phyloP scores from a whole-genome alignment of 2,888 invertebrate genomes.

The Eumerus sabulonum region DNA sequence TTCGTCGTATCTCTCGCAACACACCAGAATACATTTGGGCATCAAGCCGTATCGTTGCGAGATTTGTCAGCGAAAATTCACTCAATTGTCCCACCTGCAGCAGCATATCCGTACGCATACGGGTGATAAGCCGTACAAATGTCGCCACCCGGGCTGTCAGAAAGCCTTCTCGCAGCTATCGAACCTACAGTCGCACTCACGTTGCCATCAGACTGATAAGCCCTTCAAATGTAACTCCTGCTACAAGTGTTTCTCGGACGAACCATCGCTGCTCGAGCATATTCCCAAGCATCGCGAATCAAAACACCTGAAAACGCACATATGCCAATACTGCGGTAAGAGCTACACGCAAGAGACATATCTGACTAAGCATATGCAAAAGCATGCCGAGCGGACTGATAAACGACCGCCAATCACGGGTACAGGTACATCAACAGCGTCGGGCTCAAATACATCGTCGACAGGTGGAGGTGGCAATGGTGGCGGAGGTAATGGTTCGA shows the following conservation, averaged over 20 bases:
- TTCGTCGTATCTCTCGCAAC: slow-evolving; percentile 99
- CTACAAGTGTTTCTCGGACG: slow-evolving; percentile 99
- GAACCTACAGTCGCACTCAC: slow-evolving; percentile 99
- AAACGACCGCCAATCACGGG: slow-evolving; percentile 91
- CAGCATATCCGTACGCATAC: slow-evolving; percentile 99
- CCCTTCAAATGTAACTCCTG: slow-evolving; percentile 99
- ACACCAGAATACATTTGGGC: slow-evolving; percentile 98
- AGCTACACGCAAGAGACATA: slow-evolving; percentile 99
- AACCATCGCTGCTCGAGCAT: slow-evolving; percentile 97
- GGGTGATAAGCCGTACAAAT: slow-evolving; percentile 99
- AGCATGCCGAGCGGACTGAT: slow-evolving; percentile 95
- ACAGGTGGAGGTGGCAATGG: slow-evolving; percentile 74
- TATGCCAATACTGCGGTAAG: slow-evolving; percentile 99
- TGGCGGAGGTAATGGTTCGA: slow-evolving; percentile 71
- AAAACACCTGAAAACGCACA: slow-evolving; percentile 99
- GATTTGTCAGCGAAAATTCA: slow-evolving; percentile 98
- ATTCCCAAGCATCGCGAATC: slow-evolving; percentile 99
- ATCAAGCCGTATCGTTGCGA: slow-evolving; percentile 99
- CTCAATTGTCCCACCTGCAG: slow-evolving; percentile 98
- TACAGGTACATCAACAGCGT: slow-evolving; percentile 44
- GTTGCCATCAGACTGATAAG: slow-evolving; percentile 99
- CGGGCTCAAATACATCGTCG: slow-evolving; percentile 79
- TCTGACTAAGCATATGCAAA: slow-evolving; percentile 99
- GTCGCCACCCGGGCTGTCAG: slow-evolving; percentile 97
- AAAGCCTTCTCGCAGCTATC: slow-evolving; percentile 99